phyloP scores from a whole-genome alignment of 2,888 invertebrate species.

The Volucella bombylans region DNA sequence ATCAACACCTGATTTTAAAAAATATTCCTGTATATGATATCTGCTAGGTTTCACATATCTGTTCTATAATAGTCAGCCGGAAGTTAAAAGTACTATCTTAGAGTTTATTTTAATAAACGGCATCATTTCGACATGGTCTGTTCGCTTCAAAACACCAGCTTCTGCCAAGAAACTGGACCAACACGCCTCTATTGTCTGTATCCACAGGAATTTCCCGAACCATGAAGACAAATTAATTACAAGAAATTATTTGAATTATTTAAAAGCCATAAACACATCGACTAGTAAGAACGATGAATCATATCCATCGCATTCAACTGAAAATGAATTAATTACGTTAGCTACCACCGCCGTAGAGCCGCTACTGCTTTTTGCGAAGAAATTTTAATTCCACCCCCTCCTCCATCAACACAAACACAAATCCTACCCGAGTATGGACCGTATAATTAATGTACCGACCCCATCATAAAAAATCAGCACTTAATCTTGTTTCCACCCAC shows the following conservation, averaged over 20 bases:
- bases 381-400: slow-evolving; percentile 21
- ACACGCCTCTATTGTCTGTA: neutral
- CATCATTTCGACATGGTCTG: slow-evolving; percentile 16
- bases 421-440: slow-evolving; percentile 21
- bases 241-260: slow-evolving; percentile 51
- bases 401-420: slow-evolving; percentile 17
- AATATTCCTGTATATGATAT: too few relatives aligned
- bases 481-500: slow-evolving; percentile 18
- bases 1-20: too few relatives aligned
- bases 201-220: slow-evolving; percentile 9
- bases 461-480: slow-evolving; percentile 57
- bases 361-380: neutral
- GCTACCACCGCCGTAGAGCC: neutral
- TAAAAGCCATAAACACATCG: slow-evolving; percentile 61
- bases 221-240: slow-evolving; percentile 45
- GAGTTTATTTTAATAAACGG: too few relatives aligned
- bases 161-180: slow-evolving; percentile 12
- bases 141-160: neutral
- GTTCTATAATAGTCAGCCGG: too few relatives aligned
- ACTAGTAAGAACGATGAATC: slow-evolving; percentile 56
- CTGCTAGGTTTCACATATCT: too few relatives aligned
- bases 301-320: slow-evolving; percentile 10
- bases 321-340: slow-evolving; percentile 53
- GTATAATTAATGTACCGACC: slow-evolving; percentile 65
- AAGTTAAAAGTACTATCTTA: too few relatives aligned